A percentile compares a stretch with the other conserved stretches of the same genome.
Conservation (phyloP, 2,113 vertebrate genomes). For the Psettodes erumei region DNA sequence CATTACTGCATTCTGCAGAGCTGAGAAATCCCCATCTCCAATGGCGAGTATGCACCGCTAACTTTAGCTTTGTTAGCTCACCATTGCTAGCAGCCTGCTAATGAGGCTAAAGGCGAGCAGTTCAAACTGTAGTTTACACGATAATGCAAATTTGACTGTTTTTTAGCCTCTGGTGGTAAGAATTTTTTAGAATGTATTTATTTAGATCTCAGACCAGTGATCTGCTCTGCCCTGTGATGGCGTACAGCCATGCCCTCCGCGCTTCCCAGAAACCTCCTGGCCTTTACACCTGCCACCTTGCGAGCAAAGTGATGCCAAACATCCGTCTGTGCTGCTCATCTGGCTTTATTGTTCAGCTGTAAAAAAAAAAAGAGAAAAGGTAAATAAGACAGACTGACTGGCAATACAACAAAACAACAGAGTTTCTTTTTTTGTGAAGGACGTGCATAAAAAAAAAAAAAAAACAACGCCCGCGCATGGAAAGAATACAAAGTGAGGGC, state of each 20-base stretch:
- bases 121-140: no score
- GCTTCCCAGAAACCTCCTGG: conserved; percentile 42
- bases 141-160: no score
- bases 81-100: neutral
- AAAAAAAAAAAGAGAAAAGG: neutral
- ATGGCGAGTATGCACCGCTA: no score
- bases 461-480: neutral
- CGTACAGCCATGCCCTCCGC: no score
- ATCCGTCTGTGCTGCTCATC: conserved; percentile 24
- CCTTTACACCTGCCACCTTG: conserved; percentile 13
- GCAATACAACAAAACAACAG: conserved; percentile 28
- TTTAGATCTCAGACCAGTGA: no score
- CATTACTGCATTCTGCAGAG: neutral
- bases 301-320: conserved; percentile 19
- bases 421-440: conserved; percentile 10
- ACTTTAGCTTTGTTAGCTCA: no score
- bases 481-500: conserved; percentile 46
- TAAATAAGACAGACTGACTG: conserved; percentile 21
- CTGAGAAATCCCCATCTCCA: neutral
- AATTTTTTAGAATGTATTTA: no score
- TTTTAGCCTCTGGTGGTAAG: no score
- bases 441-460: neutral
- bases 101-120: no score
- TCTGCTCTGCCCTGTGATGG: no score
- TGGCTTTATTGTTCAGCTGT: conserved; percentile 1